Conservation (phyloP, 2,888 invertebrate genomes). For the Philonicus albiceps region DNA sequence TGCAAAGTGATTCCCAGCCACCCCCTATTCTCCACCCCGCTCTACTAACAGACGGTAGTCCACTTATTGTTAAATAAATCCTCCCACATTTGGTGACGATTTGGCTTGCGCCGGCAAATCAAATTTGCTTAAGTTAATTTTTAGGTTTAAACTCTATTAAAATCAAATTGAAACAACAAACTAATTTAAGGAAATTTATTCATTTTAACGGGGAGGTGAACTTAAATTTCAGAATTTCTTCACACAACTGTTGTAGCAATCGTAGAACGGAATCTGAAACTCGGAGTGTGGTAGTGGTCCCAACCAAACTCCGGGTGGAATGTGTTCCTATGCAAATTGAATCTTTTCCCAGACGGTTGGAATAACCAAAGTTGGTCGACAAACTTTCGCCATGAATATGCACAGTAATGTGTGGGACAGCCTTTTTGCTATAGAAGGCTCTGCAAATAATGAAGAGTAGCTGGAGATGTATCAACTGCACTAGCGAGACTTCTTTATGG, state of each 20-base stretch:
- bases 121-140: conserved; percentile 19
- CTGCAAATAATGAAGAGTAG: neutral
- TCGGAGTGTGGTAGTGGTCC: neutral
- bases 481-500: neutral
- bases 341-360: conserved; percentile 32
- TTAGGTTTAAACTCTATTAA: conserved; percentile 31
- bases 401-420: neutral
- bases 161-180: conserved; percentile 34
- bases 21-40: no score
- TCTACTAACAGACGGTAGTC: neutral
- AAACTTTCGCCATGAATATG: conserved; percentile 31
- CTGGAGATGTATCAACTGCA: conserved; percentile 17
- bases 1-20: neutral
- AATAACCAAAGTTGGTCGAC: conserved; percentile 31
- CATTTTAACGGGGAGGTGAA: conserved; percentile 12
- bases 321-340: conserved; percentile 37
- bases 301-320: neutral
- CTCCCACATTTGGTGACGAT: neutral
- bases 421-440: neutral
- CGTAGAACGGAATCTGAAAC: neutral
- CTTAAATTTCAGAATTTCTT: conserved; percentile 31
- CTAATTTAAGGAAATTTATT: conserved; percentile 36
- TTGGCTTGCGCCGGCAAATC: conserved; percentile 1
- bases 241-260: conserved; percentile 1
- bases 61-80: neutral